These are phyloP conservation scores for Apantesis nais DNA, from an alignment of 2,888 invertebrate genomes.

Conservation along the genomic window DNA sequence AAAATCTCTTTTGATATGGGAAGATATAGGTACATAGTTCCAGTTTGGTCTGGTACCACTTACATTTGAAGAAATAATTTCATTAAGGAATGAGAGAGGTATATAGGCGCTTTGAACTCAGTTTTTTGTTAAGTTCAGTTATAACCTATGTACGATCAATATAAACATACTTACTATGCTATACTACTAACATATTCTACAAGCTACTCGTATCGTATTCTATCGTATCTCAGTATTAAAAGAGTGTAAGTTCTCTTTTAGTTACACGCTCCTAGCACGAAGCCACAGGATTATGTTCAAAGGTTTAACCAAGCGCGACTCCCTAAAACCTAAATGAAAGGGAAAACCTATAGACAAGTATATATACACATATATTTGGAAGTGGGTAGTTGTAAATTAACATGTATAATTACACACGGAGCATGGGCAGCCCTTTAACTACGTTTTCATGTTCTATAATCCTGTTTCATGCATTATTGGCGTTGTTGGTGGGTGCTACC, in stretches of 20 bases:
- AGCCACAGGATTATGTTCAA: slow-evolving; percentile 2
- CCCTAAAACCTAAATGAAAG: slow-evolving; percentile 14
- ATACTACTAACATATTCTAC: too few species aligned
- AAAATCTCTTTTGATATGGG: too few species aligned
- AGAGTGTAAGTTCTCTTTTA: not conserved
- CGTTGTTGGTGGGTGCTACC: slow-evolving; percentile 53
- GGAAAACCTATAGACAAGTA: slow-evolving; percentile 9
- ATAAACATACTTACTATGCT: too few species aligned
- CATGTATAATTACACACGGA: slow-evolving; percentile 78
- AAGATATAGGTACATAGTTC: too few species aligned
- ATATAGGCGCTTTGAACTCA: too few species aligned
- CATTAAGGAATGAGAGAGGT: too few species aligned
- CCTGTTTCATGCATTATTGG: slow-evolving; percentile 85
- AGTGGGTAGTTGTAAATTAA: slow-evolving; percentile 66
- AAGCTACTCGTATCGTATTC: not conserved
- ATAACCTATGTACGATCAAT: too few species aligned
- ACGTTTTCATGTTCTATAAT: slow-evolving; percentile 83
- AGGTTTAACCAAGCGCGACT: slow-evolving; percentile 9
- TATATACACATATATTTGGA: slow-evolving; percentile 10
- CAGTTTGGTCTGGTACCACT: too few species aligned
- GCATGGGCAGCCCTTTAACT: slow-evolving; percentile 69
- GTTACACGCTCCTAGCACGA: not conserved
- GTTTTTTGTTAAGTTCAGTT: too few species aligned
- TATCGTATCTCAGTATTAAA: not conserved
- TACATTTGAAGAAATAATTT: too few species aligned